Evolutionary conservation across 2,113 vertebrate species (phyloP).

Genomic region (Pseudorhombus dupliciocellatus): DNA sequence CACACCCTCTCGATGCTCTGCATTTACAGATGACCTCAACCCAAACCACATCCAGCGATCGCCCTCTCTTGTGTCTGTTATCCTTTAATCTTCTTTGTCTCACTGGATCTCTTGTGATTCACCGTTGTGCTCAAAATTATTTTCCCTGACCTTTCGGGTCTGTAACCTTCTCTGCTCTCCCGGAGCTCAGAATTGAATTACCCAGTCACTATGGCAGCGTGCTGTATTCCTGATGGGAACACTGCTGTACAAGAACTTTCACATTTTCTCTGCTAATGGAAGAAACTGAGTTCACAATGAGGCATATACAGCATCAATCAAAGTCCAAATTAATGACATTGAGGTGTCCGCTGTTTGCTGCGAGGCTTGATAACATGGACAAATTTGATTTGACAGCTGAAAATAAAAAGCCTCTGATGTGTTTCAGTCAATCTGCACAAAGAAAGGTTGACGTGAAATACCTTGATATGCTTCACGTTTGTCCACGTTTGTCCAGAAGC

Average conservation of each 20-base stretch:
- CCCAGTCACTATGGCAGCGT: conserved; percentile 19
- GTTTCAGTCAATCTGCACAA: neutral
- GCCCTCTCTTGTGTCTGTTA: neutral
- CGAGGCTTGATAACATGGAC: conserved; percentile 21
- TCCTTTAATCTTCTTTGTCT: conserved; percentile 16
- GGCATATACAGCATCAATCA: conserved; percentile 37
- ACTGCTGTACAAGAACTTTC: conserved; percentile 9
- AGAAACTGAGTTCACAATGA: conserved; percentile 31
- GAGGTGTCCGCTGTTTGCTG: conserved; percentile 22
- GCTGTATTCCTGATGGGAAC: conserved; percentile 40
- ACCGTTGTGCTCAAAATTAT: conserved; percentile 29
- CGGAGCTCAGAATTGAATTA: conserved; percentile 40
- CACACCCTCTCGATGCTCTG: conserved; percentile 6
- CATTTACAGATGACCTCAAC: conserved; percentile 36
- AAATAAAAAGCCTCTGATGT: conserved; percentile 20
- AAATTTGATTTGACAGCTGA: conserved; percentile 21
- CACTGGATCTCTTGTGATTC: conserved; percentile 28
- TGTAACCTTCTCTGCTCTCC: conserved; percentile 36
- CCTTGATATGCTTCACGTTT: neutral
- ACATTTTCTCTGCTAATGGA: conserved; percentile 32
- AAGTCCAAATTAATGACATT: conserved; percentile 40
- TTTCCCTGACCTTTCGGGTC: conserved; percentile 53
- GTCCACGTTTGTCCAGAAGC: conserved; percentile 7
- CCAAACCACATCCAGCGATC: neutral
- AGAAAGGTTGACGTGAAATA: neutral